Conservation (phyloP, 2,888 invertebrate genomes). For the Ormyrus pomaceus region DNA sequence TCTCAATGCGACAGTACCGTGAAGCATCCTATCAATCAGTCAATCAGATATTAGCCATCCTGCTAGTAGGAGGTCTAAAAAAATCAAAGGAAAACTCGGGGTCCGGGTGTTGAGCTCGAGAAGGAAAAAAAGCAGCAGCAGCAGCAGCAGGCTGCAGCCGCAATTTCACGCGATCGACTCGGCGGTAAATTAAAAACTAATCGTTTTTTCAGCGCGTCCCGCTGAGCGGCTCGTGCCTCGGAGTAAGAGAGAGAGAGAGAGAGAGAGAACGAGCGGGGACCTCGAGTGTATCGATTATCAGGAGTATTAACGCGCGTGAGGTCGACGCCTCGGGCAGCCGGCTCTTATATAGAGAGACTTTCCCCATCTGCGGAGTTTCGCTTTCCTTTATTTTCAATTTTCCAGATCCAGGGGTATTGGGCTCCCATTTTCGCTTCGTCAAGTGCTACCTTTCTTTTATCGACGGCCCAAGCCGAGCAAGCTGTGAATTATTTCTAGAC, state of each 20-base stretch:
- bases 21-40: too few relatives aligned
- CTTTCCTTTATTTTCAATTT: slow-evolving; percentile 34
- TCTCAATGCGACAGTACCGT: too few relatives aligned
- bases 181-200: slow-evolving; percentile 70
- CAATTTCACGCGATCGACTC: slow-evolving; percentile 70
- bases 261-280: neutral
- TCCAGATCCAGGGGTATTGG: slow-evolving; percentile 3
- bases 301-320: slow-evolving; percentile 42
- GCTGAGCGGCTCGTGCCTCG: slow-evolving; percentile 58
- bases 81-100: too few relatives aligned
- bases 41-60: too few relatives aligned
- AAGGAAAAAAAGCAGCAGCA: neutral
- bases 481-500: slow-evolving; percentile 8
- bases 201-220: slow-evolving; percentile 64
- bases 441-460: slow-evolving; percentile 15
- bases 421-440: slow-evolving; percentile 11
- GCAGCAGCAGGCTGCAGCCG: slow-evolving; percentile 39
- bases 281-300: slow-evolving; percentile 56
- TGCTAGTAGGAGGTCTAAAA: too few relatives aligned
- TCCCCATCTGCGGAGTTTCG: neutral
- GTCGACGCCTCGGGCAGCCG: slow-evolving; percentile 45
- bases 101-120: too few relatives aligned
- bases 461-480: neutral
- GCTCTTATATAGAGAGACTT: neutral
- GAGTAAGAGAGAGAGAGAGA: neutral